Percentiles rank a stretch among this genome's conserved stretches.
Conservation (phyloP, 2,113 vertebrate genomes). For the Perca flavescens region DNA sequence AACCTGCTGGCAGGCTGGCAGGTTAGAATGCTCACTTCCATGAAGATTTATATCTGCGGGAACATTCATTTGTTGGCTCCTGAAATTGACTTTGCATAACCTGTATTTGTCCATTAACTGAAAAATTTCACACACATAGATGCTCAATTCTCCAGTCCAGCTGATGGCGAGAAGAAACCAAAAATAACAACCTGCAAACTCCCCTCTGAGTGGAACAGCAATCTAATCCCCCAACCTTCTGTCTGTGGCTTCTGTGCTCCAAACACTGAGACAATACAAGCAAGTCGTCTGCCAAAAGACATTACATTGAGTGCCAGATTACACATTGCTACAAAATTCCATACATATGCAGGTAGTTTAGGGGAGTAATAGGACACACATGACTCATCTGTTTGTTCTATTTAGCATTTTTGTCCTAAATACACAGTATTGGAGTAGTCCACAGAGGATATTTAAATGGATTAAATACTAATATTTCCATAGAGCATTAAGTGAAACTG, state of each 20-base stretch:
- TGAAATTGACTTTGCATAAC: neutral
- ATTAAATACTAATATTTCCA: constrained; percentile 45
- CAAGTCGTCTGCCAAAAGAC: constrained; percentile 29
- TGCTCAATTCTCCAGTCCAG: neutral
- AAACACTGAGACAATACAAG: constrained; percentile 33
- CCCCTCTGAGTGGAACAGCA: neutral
- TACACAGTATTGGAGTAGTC: constrained; percentile 5
- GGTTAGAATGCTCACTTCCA: no score
- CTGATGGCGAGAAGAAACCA: neutral
- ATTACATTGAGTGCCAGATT: constrained; percentile 38
- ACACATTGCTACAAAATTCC: constrained; percentile 43
- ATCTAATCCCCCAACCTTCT: constrained; percentile 46
- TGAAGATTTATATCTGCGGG: no score
- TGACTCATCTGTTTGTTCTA: constrained; percentile 28
- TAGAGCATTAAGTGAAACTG: constrained; percentile 21
- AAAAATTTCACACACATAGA: neutral
- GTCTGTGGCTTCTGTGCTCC: constrained; percentile 33
- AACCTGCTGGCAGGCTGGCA: neutral
- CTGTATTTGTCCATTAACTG: neutral
- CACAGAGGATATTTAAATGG: constrained; percentile 24
- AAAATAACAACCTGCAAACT: neutral
- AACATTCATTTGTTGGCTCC: neutral
- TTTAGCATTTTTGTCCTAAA: constrained; percentile 9
- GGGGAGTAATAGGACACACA: constrained; percentile 8
- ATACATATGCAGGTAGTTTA: constrained; percentile 41